Evolutionary conservation across 2,797 vertebrate genomes (phyloP), one percentile per base, ranked within the genome.

Genomic region (Mareca strepera): DNA sequence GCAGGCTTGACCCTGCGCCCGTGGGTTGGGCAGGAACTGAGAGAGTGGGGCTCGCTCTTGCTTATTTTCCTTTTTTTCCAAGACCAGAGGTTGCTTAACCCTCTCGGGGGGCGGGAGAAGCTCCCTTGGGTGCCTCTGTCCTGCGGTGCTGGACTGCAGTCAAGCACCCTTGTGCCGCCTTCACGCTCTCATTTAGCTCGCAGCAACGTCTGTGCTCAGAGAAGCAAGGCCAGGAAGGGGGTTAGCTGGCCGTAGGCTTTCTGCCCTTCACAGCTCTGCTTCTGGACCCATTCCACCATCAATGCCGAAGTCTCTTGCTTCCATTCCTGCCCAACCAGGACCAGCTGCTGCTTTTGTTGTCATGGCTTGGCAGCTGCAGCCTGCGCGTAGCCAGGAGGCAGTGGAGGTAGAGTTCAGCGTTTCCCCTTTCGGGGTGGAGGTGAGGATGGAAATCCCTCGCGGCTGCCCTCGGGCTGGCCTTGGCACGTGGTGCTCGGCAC

Each of bases 21-120:
- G 4, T 15, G 8, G 22, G 39, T 60, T 55, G 62, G 29, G 3
- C 26, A 41, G 53, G 44, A 13, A 22, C 59, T 31, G 52, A 11
- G 52, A 7, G n/a, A 39, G 13, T 11, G 7, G 26, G 62, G 60
- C n/a, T 58, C 16, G 2, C 29, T 59, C 22, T 7, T 4, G 2
- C 31, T 64, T 16, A 44, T 5, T 43, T 43, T 43, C 46, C 43
- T 46, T 60, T 60, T 35, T 31, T 35, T 8, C 18, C 48, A 17
- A 73, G 69, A 22, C 35, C 8, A 58, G 68, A 59, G 29, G 39
- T 4, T 31, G 39, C 29, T 41, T 31, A 16, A 41, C 46, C 44
- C 17, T 20, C 26, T 14, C 3, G 31, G 3, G 0, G 3, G 12
- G 25, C 20, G 39, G 53, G 39, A 20, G 0, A 21, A 56, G 26